These are phyloP conservation scores for Xenus cinereus DNA, from an alignment of 2,113 vertebrate genomes.

Conservation along the genomic window DNA sequence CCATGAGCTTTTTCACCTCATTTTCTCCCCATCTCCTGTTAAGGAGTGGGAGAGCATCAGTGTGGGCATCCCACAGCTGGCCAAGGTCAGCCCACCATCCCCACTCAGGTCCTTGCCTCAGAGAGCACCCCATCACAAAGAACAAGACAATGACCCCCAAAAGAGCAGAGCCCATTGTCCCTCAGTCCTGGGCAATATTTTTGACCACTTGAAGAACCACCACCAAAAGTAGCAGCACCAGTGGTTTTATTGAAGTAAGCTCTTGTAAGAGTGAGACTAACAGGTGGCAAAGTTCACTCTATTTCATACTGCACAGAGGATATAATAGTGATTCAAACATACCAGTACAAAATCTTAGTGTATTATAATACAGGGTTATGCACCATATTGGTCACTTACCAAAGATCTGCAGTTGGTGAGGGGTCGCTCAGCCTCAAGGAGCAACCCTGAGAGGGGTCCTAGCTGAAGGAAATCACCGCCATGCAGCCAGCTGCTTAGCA, in stretches of 20 bases:
- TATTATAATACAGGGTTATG: not conserved
- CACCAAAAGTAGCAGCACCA: not conserved
- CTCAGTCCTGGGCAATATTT: accelerated
- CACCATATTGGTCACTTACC: accelerated
- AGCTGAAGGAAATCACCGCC: not conserved
- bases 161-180: no score
- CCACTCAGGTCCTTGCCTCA: not conserved
- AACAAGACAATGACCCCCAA: accelerated
- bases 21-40: not conserved
- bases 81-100: not conserved
- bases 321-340: not conserved
- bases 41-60: not conserved
- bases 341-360: not conserved
- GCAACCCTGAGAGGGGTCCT: not conserved
- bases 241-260: not conserved
- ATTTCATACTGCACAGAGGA: not conserved
- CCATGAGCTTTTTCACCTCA: accelerated
- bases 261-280: not conserved
- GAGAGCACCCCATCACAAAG: not conserved
- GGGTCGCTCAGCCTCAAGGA: not conserved
- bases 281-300: not conserved
- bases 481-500: not conserved
- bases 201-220: not conserved
- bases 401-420: not conserved
- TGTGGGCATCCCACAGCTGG: not conserved